Evolutionary conservation across 2,113 vertebrate species (phyloP), one percentile per base, ranked within the genome.

Genomic region (Neomonachus schauinslandi): DNA sequence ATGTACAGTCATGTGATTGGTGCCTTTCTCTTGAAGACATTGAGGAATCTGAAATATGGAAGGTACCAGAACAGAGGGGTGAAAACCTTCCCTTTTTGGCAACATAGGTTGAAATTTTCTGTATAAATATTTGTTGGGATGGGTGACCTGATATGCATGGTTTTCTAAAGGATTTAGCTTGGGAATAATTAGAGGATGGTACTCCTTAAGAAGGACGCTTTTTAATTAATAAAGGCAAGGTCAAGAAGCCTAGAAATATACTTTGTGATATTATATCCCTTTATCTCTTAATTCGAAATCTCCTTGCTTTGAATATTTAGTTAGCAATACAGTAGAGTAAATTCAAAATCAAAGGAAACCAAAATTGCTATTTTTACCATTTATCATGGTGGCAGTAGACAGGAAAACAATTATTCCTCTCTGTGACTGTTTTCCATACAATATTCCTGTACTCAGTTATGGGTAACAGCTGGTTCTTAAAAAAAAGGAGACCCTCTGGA

Each of bases 301-400:
- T 84, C 51, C 49, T 82, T 92, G 63, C 51, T 67, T 72, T 71
- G 46, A 90, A 4, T 76, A 81, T 89, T 82, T 94, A 89, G 95
- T 96, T 85, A 91, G 53, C 55, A 91, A 39, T 26, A 82, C 7
- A 11, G 14, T 57, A 55, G 36, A 36, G 36, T 61, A 19, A 57
- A 77, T 65, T 94, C 71, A 87, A 81, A 79, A 76, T 57, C 57
- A 51, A 12, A 85, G 63, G 42, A 95, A 81, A 79, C 36, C 26
- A 39, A 77, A 80, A 77, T 53, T 74, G 46, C 49, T 31, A 0
- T 74, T 91, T 91, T 72, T 55, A 31, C 53, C 80, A 22, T 36
- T 86, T 87, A 85, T 84, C 22, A 1, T 57, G 57, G 46, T 33
- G 26, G 46, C 51, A 33, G 53, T 57, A 69, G 51, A 31, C 12